A percentile compares a stretch with the other conserved stretches of the same genome.
Evolutionary conservation across 2,797 vertebrate genomes (phyloP).

Genomic region (Dicrostonyx torquatus): DNA sequence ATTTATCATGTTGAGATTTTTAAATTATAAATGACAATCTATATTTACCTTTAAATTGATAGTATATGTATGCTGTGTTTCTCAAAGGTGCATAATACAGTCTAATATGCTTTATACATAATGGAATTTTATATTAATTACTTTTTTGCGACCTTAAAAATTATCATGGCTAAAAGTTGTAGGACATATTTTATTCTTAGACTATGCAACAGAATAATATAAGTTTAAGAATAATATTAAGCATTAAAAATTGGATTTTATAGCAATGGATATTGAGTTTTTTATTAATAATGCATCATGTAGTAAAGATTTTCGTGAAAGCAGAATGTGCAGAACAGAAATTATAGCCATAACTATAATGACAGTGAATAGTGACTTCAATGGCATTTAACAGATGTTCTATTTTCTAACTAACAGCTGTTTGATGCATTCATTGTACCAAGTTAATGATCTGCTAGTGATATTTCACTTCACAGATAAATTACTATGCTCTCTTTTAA

Average conservation of each 20-base stretch:
- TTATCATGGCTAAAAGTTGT: constrained; percentile 16
- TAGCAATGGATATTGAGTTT: constrained; percentile 65
- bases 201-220: constrained; percentile 51
- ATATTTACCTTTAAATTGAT: constrained; percentile 38
- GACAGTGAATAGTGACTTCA: constrained; percentile 76
- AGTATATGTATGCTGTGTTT: background rate
- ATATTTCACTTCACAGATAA: constrained; percentile 79
- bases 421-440: constrained; percentile 71
- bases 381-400: constrained; percentile 68
- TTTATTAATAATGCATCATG: constrained; percentile 60
- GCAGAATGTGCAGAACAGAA: constrained; percentile 57
- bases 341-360: constrained; percentile 66
- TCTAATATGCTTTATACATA: constrained; percentile 9
- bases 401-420: constrained; percentile 79
- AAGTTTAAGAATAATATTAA: constrained; percentile 57
- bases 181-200: constrained; percentile 65
- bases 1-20: constrained; percentile 10
- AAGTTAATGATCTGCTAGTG: constrained; percentile 79
- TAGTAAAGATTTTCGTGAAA: constrained; percentile 69
- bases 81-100: background rate
- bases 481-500: constrained; percentile 73
- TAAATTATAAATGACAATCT: constrained; percentile 30
- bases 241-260: constrained; percentile 65
- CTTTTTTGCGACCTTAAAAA: background rate
- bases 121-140: constrained; percentile 35